These are phyloP conservation scores for Hemicordylus capensis DNA, from an alignment of 2,113 vertebrate genomes.

Conservation along the genomic window DNA sequence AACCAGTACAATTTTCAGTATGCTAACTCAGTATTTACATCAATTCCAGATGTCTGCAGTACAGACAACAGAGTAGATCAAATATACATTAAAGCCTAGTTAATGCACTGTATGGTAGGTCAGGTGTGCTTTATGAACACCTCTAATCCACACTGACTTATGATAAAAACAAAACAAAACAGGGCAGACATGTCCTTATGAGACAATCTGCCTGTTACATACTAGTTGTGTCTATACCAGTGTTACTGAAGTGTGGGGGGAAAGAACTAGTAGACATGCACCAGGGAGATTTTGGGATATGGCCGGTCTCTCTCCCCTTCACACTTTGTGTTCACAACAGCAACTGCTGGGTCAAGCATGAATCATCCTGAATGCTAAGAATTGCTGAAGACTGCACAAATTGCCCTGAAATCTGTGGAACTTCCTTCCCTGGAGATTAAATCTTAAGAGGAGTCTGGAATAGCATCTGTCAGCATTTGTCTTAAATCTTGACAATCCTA, in stretches of 20 bases:
- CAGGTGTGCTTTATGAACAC: too few relatives aligned
- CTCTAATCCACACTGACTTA: not conserved
- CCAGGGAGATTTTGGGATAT: too few relatives aligned
- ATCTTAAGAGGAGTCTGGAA: not conserved
- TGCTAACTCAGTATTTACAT: not conserved
- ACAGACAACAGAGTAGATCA: not conserved
- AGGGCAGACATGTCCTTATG: not conserved
- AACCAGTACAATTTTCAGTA: not conserved
- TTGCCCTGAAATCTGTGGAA: not conserved
- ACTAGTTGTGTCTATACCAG: not conserved
- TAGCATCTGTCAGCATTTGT: not conserved
- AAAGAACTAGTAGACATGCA: not conserved
- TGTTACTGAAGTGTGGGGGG: not conserved
- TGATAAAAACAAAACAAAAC: not conserved
- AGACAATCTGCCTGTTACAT: not conserved
- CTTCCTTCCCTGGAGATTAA: not conserved
- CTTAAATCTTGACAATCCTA: not conserved
- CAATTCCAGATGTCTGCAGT: not conserved
- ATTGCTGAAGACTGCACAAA: not conserved
- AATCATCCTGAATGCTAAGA: not conserved
- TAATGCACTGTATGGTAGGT: too few relatives aligned
- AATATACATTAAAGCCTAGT: not conserved
- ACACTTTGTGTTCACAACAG: not conserved
- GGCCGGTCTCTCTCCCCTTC: not conserved
- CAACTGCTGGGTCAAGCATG: not conserved